phyloP scores from a whole-genome alignment of 2,888 invertebrate genomes.

The Carpatolechia fugitivella region DNA sequence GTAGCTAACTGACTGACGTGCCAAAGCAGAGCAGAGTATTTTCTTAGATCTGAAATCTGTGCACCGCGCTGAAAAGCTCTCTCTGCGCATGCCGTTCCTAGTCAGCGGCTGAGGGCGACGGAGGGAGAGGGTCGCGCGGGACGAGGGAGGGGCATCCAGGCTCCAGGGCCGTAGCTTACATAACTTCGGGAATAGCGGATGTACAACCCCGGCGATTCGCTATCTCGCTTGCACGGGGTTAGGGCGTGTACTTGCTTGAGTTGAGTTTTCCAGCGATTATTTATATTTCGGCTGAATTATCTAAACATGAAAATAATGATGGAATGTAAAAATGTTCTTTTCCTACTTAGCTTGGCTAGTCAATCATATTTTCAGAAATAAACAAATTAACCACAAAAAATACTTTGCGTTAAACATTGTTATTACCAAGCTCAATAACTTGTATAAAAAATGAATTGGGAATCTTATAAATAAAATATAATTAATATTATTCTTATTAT shows the following conservation, averaged over 20 bases:
- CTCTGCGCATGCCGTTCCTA: constrained; percentile 20
- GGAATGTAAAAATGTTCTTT: too few relatives aligned
- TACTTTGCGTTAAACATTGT: too few relatives aligned
- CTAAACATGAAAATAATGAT: too few relatives aligned
- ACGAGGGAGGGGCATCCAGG: constrained; percentile 46
- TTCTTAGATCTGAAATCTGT: constrained; percentile 9
- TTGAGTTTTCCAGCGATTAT: constrained; percentile 36
- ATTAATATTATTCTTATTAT: too few relatives aligned
- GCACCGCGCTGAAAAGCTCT: constrained; percentile 18
- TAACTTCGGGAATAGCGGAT: constrained; percentile 74
- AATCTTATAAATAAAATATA: too few relatives aligned
- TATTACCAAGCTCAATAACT: too few relatives aligned
- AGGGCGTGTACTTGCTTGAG: constrained; percentile 31
- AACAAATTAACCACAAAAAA: too few relatives aligned
- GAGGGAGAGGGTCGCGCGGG: constrained; percentile 24
- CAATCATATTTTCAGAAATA: too few relatives aligned
- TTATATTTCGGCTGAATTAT: background rate
- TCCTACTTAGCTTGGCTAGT: too few relatives aligned
- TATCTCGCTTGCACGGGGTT: constrained; percentile 58
- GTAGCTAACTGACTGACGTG: constrained; percentile 3
- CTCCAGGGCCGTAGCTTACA: constrained; percentile 76
- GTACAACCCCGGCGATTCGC: constrained; percentile 51
- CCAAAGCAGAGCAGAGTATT: background rate
- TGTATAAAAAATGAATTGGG: too few relatives aligned
- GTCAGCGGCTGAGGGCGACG: constrained; percentile 23